A percentile compares a stretch with the other conserved stretches of the same genome.
Evolutionary conservation across 2,113 vertebrate genomes (phyloP).

Genomic region (Cynoglossus semilaevis): DNA sequence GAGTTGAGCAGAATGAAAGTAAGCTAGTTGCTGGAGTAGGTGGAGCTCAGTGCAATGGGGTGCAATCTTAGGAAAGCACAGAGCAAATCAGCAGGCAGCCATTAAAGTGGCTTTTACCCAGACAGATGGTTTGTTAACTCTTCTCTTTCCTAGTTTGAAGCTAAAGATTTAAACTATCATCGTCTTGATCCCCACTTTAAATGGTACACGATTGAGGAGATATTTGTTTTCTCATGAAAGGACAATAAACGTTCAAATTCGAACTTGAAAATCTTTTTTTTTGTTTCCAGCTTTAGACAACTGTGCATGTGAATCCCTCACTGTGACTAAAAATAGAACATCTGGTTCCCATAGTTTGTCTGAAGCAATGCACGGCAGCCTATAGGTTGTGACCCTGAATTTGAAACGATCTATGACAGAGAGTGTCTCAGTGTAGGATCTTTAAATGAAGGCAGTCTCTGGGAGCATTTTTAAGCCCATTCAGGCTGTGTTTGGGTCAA

Average conservation of each 20-base stretch:
- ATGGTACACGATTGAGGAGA: too few species aligned
- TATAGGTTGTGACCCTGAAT: conserved; percentile 18
- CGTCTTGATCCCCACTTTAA: too few species aligned
- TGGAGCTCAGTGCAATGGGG: too few species aligned
- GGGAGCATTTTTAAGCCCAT: conserved; percentile 8
- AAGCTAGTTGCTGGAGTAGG: too few species aligned
- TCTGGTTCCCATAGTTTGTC: conserved; percentile 59
- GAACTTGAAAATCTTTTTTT: conserved; percentile 2
- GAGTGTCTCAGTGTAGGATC: conserved; percentile 12
- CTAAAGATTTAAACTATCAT: too few species aligned
- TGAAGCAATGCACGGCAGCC: conserved; percentile 32
- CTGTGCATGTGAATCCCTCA: conserved; percentile 48
- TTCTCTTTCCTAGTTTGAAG: too few species aligned
- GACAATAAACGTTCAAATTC: background rate
- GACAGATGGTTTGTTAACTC: too few species aligned
- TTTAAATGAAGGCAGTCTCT: conserved; percentile 17
- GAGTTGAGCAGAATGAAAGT: too few species aligned
- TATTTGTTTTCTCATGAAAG: too few species aligned
- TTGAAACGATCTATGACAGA: conserved; percentile 22
- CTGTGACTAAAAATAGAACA: conserved; percentile 51
- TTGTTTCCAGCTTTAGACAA: conserved; percentile 26
- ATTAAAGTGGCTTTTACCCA: too few species aligned
- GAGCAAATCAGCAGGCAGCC: too few species aligned
- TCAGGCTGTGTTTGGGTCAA: conserved; percentile 19
- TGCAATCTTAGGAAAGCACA: too few species aligned